Conservation (phyloP, 1,140 invertebrate species). For the Laupala kohalensis region DNA sequence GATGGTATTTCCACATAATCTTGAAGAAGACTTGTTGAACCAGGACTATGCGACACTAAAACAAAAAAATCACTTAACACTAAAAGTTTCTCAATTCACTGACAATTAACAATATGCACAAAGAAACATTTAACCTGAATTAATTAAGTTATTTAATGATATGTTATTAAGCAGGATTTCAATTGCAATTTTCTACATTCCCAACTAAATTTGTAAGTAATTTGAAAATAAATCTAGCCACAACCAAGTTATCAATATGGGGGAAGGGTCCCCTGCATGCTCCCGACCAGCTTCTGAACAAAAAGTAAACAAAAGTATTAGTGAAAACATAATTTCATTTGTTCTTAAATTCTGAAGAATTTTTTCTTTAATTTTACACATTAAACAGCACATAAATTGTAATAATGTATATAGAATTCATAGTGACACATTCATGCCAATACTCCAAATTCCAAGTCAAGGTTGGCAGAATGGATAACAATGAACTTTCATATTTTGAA, state of each 20-base stretch:
- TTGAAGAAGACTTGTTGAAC: neutral
- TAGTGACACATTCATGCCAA: neutral
- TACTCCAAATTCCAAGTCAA: neutral
- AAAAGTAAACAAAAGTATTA: too few species aligned
- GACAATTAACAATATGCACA: too few species aligned
- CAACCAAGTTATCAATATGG: too few species aligned
- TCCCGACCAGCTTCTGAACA: too few species aligned
- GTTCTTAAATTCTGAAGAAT: too few species aligned
- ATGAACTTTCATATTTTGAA: neutral
- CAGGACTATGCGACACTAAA: neutral
- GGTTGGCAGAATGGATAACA: neutral
- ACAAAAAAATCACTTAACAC: too few species aligned
- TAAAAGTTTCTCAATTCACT: too few species aligned
- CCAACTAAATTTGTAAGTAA: neutral
- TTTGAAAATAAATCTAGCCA: too few species aligned
- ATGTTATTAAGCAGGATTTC: neutral
- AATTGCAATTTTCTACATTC: neutral
- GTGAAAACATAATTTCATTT: too few species aligned
- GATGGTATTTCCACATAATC: conserved; percentile 3
- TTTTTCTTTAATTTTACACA: neutral
- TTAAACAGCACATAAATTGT: neutral
- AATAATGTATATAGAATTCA: neutral
- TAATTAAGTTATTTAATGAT: too few species aligned
- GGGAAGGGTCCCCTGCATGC: too few species aligned
- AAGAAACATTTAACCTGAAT: too few species aligned